phyloP scores from a whole-genome alignment of 2,113 vertebrate species.

The Zapornia atra region DNA sequence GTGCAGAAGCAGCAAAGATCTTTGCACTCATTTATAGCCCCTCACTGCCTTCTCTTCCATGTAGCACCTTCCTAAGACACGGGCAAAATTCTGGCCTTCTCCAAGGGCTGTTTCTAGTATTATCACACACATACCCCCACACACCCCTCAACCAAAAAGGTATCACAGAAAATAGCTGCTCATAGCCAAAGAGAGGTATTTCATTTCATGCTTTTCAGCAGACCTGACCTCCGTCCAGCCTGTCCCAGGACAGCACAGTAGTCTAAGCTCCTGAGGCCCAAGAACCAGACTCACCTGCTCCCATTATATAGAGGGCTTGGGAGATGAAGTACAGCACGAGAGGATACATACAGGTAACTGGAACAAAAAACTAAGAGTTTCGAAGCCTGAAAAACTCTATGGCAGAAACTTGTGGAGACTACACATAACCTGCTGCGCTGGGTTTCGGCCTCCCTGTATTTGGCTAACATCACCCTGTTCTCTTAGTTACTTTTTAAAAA shows the following conservation, averaged over 20 bases:
- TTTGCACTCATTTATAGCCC: neutral
- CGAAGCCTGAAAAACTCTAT: neutral
- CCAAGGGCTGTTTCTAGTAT: neutral
- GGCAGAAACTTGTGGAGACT: neutral
- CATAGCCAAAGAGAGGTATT: neutral
- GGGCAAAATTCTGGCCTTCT: neutral
- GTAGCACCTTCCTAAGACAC: neutral
- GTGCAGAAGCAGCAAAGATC: neutral
- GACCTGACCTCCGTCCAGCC: neutral
- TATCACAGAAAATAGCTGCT: neutral
- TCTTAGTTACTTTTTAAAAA: neutral
- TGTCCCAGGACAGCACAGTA: fast-evolving
- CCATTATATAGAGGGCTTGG: neutral
- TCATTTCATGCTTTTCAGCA: neutral
- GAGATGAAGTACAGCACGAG: neutral
- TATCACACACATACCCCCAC: neutral
- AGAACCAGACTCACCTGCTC: neutral
- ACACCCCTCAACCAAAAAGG: neutral
- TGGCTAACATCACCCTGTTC: neutral
- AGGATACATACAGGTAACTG: neutral
- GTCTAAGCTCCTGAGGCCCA: neutral
- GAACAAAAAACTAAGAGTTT: neutral
- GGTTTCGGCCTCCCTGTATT: neutral
- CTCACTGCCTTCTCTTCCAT: neutral
- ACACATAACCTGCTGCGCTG: neutral